Conservation (phyloP, 2,888 invertebrate genomes). For the Lysandra bellargus region DNA sequence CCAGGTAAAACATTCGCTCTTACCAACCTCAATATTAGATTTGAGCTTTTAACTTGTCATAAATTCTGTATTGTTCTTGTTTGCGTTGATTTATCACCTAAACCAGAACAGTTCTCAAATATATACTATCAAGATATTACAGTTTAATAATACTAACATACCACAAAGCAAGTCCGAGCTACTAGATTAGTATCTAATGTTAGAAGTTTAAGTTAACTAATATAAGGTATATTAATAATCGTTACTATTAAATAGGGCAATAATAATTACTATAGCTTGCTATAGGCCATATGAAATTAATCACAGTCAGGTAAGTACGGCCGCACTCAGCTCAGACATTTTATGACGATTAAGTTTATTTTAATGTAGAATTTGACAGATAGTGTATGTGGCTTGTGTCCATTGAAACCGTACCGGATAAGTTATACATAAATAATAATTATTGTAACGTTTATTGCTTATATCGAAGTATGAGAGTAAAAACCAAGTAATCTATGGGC, state of each 20-base stretch:
- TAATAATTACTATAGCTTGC: no score
- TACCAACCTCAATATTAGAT: not conserved
- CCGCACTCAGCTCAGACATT: no score
- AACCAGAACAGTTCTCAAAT: not conserved
- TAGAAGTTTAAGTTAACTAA: not conserved
- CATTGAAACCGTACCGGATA: no score
- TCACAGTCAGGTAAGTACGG: no score
- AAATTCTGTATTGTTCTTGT: not conserved
- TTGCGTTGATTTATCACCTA: constrained; percentile 1
- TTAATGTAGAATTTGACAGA: no score
- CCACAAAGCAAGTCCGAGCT: not conserved
- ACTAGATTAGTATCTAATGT: not conserved
- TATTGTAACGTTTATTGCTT: no score
- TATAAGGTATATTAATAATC: not conserved
- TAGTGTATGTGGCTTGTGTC: no score
- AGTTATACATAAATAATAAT: no score
- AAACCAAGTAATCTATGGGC: no score
- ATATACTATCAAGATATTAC: not conserved
- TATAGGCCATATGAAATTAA: no score
- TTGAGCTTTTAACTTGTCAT: not conserved
- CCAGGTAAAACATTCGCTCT: not conserved
- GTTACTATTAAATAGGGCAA: not conserved
- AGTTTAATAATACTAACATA: not conserved
- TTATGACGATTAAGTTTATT: no score
- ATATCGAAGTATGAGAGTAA: no score